Conservation (phyloP, 2,888 invertebrate genomes). For the Notodonta ziczac region DNA sequence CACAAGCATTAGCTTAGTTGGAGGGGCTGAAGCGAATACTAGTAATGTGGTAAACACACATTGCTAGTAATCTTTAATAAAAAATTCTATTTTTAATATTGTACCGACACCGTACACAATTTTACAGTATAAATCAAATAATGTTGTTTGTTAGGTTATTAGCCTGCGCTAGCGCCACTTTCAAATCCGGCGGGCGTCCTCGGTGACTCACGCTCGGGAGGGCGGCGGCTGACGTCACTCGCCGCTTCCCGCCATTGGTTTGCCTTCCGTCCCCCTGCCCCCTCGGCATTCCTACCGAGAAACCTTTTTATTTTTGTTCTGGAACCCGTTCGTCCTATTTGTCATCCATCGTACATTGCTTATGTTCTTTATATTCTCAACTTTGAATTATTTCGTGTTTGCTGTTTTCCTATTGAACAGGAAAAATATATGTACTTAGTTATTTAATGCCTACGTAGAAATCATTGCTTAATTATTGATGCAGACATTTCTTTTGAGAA, state of each 20-base stretch:
- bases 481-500: too few relatives aligned
- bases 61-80: too few relatives aligned
- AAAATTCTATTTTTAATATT: too few relatives aligned
- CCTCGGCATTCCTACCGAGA: slow-evolving; percentile 49
- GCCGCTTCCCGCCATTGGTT: slow-evolving; percentile 32
- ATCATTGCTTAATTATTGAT: too few relatives aligned
- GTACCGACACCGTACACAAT: too few relatives aligned
- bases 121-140: neutral
- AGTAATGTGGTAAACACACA: too few relatives aligned
- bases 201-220: slow-evolving; percentile 38
- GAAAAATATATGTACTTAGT: too few relatives aligned
- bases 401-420: neutral
- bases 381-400: neutral
- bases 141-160: neutral
- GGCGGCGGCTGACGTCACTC: slow-evolving; percentile 47
- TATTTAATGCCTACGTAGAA: too few relatives aligned
- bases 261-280: slow-evolving; percentile 41
- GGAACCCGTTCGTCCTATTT: slow-evolving; percentile 17
- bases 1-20: too few relatives aligned
- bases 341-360: slow-evolving; percentile 13
- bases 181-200: slow-evolving; percentile 35
- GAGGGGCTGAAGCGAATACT: too few relatives aligned
- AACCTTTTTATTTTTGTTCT: slow-evolving; percentile 38
- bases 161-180: slow-evolving; percentile 24
- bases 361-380: slow-evolving; percentile 5